phyloP scores from a whole-genome alignment of 2,113 vertebrate species.

The Crotalus tigris region DNA sequence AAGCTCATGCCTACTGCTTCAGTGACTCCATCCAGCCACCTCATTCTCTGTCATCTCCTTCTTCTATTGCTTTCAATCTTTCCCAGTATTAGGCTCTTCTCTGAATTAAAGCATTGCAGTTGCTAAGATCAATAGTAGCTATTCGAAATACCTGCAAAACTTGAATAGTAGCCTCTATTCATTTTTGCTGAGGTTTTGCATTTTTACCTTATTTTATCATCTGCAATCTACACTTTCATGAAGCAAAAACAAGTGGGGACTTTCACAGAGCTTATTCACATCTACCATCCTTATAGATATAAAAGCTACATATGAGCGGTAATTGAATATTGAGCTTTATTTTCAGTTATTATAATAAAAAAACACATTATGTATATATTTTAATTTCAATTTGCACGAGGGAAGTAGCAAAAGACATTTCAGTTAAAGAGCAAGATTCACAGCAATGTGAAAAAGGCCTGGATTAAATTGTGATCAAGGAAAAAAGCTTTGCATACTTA shows the following conservation, averaged over 20 bases:
- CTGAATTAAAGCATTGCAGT: conserved; percentile 15
- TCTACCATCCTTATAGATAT: conserved; percentile 1
- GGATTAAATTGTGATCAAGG: neutral
- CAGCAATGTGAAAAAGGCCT: neutral
- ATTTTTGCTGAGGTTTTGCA: neutral
- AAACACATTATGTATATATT: neutral
- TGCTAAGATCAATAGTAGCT: neutral
- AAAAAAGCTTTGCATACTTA: neutral
- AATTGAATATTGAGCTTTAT: neutral
- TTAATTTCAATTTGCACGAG: neutral
- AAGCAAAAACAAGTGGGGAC: neutral
- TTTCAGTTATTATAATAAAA: neutral
- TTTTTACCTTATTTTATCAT: neutral
- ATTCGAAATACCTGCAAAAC: neutral
- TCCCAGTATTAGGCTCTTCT: no score
- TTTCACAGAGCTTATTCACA: neutral
- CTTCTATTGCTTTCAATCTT: no score
- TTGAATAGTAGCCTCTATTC: neutral
- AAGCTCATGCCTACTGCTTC: no score
- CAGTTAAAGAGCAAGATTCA: neutral
- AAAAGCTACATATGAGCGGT: neutral
- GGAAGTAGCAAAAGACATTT: neutral
- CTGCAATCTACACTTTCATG: neutral
- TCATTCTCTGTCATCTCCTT: no score
- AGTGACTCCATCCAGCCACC: no score